Conservation (phyloP, 2,113 vertebrate species). For the Centrocercus urophasianus region DNA sequence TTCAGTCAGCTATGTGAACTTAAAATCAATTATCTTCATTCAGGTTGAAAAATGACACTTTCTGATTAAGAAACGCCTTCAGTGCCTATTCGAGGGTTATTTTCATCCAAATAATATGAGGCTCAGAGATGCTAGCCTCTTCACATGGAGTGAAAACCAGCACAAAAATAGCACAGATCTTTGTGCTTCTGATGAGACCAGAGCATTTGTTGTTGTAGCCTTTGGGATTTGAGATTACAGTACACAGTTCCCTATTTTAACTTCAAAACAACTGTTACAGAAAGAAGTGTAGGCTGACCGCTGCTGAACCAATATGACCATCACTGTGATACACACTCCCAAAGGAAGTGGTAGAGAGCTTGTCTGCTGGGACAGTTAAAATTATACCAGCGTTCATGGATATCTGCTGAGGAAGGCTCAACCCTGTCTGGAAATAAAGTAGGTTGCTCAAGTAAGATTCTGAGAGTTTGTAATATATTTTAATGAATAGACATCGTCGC, state of each 20-base stretch:
- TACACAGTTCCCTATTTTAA: not conserved
- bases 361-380: conserved; percentile 32
- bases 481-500: not conserved
- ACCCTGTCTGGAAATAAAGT: not conserved
- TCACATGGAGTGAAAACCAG: not conserved
- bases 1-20: not conserved
- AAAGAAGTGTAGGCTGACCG: not conserved
- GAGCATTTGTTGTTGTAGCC: not conserved
- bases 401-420: not conserved
- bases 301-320: not conserved
- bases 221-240: not conserved
- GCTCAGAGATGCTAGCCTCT: not conserved
- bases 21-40: not conserved
- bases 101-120: not conserved
- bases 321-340: not conserved
- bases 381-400: not conserved
- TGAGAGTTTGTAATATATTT: not conserved
- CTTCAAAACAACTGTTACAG: not conserved
- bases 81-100: not conserved
- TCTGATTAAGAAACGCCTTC: not conserved
- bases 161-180: not conserved
- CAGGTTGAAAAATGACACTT: not conserved
- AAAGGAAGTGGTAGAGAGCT: conserved; percentile 19
- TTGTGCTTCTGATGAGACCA: not conserved
- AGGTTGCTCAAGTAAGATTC: conserved; percentile 6